These are phyloP conservation scores for Hypolimnas misippus DNA, from an alignment of 2,888 invertebrate species.

Conservation along the genomic window DNA sequence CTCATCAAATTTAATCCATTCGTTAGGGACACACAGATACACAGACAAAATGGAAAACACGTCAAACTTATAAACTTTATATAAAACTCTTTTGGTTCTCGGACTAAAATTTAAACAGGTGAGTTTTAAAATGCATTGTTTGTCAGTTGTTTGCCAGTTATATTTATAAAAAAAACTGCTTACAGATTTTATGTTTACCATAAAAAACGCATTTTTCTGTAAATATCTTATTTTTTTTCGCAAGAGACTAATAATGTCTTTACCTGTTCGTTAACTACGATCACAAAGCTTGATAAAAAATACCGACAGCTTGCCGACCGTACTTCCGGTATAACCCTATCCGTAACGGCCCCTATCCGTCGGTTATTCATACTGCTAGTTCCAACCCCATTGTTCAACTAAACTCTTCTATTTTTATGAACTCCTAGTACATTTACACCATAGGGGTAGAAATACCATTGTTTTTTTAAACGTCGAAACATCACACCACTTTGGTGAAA, in stretches of 20 bases:
- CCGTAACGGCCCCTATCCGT: slow-evolving; percentile 30
- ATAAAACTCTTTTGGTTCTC: too few relatives aligned
- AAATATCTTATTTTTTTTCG: not conserved
- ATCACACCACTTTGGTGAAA: not conserved
- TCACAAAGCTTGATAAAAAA: not conserved
- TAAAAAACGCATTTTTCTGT: too few relatives aligned
- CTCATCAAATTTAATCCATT: too few relatives aligned
- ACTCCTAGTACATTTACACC: slow-evolving; percentile 67
- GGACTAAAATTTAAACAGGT: too few relatives aligned
- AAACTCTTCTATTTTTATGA: slow-evolving; percentile 61
- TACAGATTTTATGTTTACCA: too few relatives aligned
- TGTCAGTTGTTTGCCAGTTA: too few relatives aligned
- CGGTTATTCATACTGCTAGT: slow-evolving; percentile 29
- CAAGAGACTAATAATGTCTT: not conserved
- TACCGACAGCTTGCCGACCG: slow-evolving; percentile 14
- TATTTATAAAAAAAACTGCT: too few relatives aligned
- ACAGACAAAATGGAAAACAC: too few relatives aligned
- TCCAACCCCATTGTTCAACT: slow-evolving; percentile 38
- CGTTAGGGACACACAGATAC: too few relatives aligned
- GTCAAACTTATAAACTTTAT: too few relatives aligned
- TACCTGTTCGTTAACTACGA: not conserved
- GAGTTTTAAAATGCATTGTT: too few relatives aligned
- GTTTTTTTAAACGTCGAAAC: slow-evolving; percentile 40
- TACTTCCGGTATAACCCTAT: slow-evolving; percentile 26
- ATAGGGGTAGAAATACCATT: slow-evolving; percentile 66